These are phyloP conservation scores for Prionailurus viverrinus DNA, from an alignment of 2,113 vertebrate species.

Conservation along the genomic window DNA sequence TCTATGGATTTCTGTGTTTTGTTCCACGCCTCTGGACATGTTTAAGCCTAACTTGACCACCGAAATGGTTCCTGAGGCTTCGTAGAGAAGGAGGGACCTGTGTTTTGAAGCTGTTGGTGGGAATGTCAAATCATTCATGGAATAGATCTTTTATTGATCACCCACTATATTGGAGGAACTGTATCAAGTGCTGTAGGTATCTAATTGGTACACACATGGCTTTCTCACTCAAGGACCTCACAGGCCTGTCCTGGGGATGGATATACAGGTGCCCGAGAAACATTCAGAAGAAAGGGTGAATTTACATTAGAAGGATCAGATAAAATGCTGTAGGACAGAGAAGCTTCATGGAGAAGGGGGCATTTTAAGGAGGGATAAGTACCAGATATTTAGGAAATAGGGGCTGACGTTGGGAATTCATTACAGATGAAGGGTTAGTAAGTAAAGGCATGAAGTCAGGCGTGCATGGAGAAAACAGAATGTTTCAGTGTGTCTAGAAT, in stretches of 20 bases:
- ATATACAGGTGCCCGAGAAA: fast-evolving
- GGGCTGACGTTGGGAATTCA: too few species aligned
- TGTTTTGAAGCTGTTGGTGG: not conserved
- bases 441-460: not conserved
- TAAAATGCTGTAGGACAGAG: not conserved
- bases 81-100: not conserved
- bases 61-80: not conserved
- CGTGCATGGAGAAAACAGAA: not conserved
- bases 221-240: not conserved
- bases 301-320: not conserved
- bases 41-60: not conserved
- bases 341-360: not conserved
- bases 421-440: not conserved
- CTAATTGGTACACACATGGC: fast-evolving
- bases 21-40: fast-evolving
- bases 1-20: not conserved
- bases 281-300: not conserved
- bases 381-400: not conserved
- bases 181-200: not conserved
- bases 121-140: too few species aligned
- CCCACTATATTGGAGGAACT: fast-evolving
- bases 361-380: not conserved
- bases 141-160: not conserved
- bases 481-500: not conserved
- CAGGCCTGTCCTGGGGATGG: not conserved